Conservation (phyloP, 2,113 vertebrate genomes). For the Vimba vimba region DNA sequence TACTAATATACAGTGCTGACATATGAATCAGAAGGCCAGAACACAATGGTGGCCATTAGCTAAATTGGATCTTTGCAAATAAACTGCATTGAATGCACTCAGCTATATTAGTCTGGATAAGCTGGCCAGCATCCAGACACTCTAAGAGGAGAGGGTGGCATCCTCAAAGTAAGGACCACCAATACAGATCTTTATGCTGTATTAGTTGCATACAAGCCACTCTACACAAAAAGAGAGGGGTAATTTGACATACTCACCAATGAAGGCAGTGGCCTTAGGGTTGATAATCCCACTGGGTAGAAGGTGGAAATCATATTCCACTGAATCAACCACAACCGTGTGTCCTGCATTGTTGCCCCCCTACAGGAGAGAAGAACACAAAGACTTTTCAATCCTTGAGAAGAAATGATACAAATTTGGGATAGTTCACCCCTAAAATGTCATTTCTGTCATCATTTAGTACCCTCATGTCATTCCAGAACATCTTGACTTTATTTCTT, state of each 20-base stretch:
- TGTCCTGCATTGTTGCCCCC: constrained; percentile 99
- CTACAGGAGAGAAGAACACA: constrained; percentile 69
- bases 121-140: constrained; percentile 58
- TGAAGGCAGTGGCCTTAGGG: constrained; percentile 95
- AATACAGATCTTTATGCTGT: neutral
- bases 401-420: neutral
- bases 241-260: constrained; percentile 82
- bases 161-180: neutral
- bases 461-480: neutral
- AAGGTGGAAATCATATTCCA: constrained; percentile 98
- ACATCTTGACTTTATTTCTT: neutral
- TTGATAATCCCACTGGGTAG: constrained; percentile 99
- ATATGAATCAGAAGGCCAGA: constrained; percentile 1
- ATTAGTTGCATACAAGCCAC: neutral
- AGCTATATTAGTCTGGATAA: constrained; percentile 53
- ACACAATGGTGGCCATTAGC: constrained; percentile 66
- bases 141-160: constrained; percentile 24
- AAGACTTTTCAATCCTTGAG: neutral
- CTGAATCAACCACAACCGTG: constrained; percentile 96
- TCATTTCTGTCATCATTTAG: neutral
- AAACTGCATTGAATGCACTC: constrained; percentile 46
- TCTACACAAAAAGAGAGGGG: neutral
- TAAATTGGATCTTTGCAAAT: constrained; percentile 73
- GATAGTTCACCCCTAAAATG: neutral
- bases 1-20: constrained; percentile 23